Evolutionary conservation across 2,113 vertebrate species (phyloP).

Genomic region (Nothobranchius kuhntae): DNA sequence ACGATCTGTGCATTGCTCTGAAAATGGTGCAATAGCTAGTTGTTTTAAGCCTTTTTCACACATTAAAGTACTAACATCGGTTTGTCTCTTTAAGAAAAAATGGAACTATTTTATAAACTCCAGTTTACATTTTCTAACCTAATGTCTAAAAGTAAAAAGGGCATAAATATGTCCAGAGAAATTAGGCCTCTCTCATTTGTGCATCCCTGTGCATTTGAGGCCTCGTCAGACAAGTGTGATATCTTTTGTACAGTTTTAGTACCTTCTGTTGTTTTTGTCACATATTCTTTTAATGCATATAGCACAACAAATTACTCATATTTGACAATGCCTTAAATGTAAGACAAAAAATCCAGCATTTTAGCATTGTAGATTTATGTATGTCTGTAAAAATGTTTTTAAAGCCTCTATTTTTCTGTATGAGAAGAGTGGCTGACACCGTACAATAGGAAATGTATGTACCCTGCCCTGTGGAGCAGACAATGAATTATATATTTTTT

Average conservation of each 20-base stretch:
- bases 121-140: neutral
- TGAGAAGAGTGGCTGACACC: constrained; percentile 81
- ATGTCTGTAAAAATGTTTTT: constrained; percentile 77
- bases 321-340: constrained; percentile 66
- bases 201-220: constrained; percentile 50
- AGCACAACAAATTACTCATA: constrained; percentile 73
- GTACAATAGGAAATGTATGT: constrained; percentile 81
- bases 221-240: constrained; percentile 60
- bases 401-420: constrained; percentile 75
- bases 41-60: constrained; percentile 36
- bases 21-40: constrained; percentile 45
- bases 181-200: constrained; percentile 51
- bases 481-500: constrained; percentile 74
- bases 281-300: constrained; percentile 75
- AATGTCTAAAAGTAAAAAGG: neutral
- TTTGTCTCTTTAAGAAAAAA: constrained; percentile 23
- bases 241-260: constrained; percentile 82
- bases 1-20: constrained; percentile 51
- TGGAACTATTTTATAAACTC: constrained; percentile 37
- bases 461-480: constrained; percentile 86
- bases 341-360: constrained; percentile 55
- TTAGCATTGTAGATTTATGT: constrained; percentile 80
- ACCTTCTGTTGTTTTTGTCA: constrained; percentile 79
- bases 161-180: constrained; percentile 18
- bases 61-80: constrained; percentile 11